Percentiles rank a stretch among this genome's conserved stretches.
phyloP scores from a whole-genome alignment of 2,113 vertebrate genomes.

The Corythoichthys haematopterus region DNA sequence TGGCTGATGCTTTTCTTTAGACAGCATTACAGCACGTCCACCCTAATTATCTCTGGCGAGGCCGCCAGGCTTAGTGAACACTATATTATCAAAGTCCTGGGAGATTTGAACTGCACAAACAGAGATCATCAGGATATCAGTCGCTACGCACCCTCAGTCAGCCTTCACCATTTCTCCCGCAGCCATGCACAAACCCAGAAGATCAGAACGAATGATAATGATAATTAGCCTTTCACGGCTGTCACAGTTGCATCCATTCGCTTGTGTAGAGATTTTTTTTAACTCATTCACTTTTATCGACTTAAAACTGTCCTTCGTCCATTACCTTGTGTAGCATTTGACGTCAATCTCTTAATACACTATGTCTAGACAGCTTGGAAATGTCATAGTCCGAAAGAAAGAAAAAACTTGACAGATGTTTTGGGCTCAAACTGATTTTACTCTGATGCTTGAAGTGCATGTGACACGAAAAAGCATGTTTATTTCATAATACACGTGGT shows the following conservation, averaged over 20 bases:
- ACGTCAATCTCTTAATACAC: not conserved
- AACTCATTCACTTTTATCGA: no score
- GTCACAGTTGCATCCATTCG: conserved; percentile 16
- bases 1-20: conserved; percentile 12
- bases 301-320: not conserved
- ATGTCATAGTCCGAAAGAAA: not conserved
- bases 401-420: not conserved
- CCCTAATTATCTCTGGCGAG: conserved; percentile 37
- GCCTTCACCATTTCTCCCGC: conserved; percentile 6
- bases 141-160: not conserved
- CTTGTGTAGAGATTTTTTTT: not conserved
- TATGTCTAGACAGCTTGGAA: not conserved
- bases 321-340: not conserved
- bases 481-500: no score
- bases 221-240: conserved; percentile 44
- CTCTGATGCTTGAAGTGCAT: no score
- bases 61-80: conserved; percentile 17
- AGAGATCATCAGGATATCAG: conserved; percentile 15
- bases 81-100: conserved; percentile 22
- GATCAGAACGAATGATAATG: conserved; percentile 34
- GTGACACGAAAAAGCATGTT: no score
- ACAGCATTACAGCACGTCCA: conserved; percentile 23
- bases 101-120: conserved; percentile 19
- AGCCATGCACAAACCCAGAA: conserved; percentile 3
- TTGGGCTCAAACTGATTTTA: no score